Base-by-base conservation (phyloP, 2,797 vertebrate species). In the Coccyzus lansbergi region DNA sequence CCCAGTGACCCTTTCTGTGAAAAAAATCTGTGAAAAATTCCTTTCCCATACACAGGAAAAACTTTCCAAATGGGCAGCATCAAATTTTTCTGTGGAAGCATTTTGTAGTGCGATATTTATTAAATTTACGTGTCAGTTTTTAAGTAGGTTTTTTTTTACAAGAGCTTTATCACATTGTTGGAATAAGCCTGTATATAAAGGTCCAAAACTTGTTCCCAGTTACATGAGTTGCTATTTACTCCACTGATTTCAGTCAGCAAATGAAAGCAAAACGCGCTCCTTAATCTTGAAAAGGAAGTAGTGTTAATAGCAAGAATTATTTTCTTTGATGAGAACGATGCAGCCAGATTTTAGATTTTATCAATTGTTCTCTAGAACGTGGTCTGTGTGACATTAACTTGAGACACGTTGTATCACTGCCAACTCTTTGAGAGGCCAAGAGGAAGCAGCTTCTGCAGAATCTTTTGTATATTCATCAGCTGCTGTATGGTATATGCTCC, bases 401-500 rank as follows among this genome's bases (percentile, higher is more conserved):
- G 72, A 86, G 92, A 83, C 55, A 69, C 60, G 92, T 71, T 89
- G 67, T 85, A 67, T 89, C 80, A 34, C 59, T 92, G 75, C 56
- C 71, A 91, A 91, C 81, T 38, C 78, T 91, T 70, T 68, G 75
- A 86, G 77, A 95, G 72, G 91, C 91, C 92, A 95, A 90, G 68
- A 84, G 82, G 83, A 96, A 94, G 64, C 89, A 90, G 46, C 86
- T 97, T 29, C 55, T 90, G 75, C 60, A 86, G 84, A 74, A 82
- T 44, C 79, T 93, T 88, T 88, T 93, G 63, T 88, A 75, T 93
- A 94, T 95, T 95, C 95, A 92, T 96, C 96, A 93, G 75, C 81
- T 84, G 21, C 80, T 89, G 49, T 71, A 89, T 92, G 71, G 94
- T 95, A 79, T 75, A 88, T 87, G 89, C 86, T 96, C 95, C 90